A percentile compares a stretch with the other conserved stretches of the same genome.
phyloP scores from a whole-genome alignment of 1,140 invertebrate species.

The Diachasma alloeum region DNA sequence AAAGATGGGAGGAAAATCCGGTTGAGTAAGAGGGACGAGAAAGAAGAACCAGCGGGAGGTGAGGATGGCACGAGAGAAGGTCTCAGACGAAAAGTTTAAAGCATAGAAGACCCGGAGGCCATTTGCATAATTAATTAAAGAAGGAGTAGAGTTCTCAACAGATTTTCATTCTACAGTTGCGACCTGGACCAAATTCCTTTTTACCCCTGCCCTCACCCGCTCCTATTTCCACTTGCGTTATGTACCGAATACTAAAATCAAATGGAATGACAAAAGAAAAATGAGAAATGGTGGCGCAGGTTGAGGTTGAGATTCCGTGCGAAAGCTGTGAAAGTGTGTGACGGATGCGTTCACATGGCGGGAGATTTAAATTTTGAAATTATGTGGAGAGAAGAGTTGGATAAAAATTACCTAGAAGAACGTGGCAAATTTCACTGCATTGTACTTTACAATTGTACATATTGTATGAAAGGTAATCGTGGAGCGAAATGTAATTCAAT shows the following conservation, averaged over 20 bases:
- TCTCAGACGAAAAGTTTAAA: slow-evolving; percentile 56
- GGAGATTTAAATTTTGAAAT: too few relatives aligned
- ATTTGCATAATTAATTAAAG: slow-evolving; percentile 60
- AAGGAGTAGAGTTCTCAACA: slow-evolving; percentile 56
- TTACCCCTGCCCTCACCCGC: slow-evolving; percentile 29
- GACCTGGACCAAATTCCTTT: slow-evolving; percentile 27
- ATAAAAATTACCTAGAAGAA: too few relatives aligned
- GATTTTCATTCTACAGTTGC: slow-evolving; percentile 46
- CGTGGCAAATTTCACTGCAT: too few relatives aligned
- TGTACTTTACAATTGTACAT: too few relatives aligned
- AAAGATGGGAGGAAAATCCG: slow-evolving; percentile 5
- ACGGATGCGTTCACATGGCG: too few relatives aligned
- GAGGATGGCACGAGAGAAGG: slow-evolving; percentile 31
- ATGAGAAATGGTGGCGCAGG: not conserved
- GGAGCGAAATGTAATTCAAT: too few relatives aligned
- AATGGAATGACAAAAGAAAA: not conserved
- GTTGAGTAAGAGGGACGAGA: not conserved
- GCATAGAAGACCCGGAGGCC: slow-evolving; percentile 48
- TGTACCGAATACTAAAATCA: slow-evolving; percentile 16
- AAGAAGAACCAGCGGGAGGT: slow-evolving; percentile 13
- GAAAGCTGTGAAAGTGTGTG: too few relatives aligned
- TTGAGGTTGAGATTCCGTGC: too few relatives aligned
- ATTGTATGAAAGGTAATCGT: too few relatives aligned
- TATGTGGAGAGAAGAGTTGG: too few relatives aligned
- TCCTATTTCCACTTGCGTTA: not conserved